Evolutionary conservation across 2,797 vertebrate genomes (phyloP).

Genomic region (Emydoidea blandingii): DNA sequence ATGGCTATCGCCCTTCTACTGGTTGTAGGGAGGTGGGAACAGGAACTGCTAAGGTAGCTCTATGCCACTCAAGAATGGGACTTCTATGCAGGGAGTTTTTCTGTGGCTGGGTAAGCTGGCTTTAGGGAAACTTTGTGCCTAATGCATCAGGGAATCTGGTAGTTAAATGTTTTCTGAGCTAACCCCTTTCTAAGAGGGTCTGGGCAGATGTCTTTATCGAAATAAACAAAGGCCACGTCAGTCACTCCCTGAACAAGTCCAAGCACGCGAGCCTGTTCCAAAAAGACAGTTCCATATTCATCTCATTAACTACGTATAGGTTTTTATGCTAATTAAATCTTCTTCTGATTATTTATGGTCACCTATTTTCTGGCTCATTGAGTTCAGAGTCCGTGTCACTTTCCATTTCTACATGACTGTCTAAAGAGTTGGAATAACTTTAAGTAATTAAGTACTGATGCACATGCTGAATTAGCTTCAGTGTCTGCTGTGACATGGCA

Average conservation of each 20-base stretch:
- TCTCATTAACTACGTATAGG: background rate
- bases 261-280: background rate
- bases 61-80: background rate
- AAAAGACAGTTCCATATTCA: background rate
- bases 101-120: background rate
- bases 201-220: rapidly evolving
- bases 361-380: conserved; percentile 70
- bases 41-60: background rate
- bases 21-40: background rate
- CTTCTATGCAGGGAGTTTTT: background rate
- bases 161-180: background rate
- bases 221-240: rapidly evolving
- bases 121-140: background rate
- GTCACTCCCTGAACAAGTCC: rapidly evolving
- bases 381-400: conserved; percentile 64
- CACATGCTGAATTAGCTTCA: background rate
- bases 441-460: background rate
- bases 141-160: too few relatives aligned
- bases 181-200: background rate
- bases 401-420: conserved; percentile 39
- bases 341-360: conserved; percentile 60
- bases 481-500: background rate
- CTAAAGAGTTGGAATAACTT: conserved; percentile 16
- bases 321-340: conserved; percentile 63
- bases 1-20: background rate